Conservation (phyloP, 2,113 vertebrate genomes). For the Sciurus niger region DNA sequence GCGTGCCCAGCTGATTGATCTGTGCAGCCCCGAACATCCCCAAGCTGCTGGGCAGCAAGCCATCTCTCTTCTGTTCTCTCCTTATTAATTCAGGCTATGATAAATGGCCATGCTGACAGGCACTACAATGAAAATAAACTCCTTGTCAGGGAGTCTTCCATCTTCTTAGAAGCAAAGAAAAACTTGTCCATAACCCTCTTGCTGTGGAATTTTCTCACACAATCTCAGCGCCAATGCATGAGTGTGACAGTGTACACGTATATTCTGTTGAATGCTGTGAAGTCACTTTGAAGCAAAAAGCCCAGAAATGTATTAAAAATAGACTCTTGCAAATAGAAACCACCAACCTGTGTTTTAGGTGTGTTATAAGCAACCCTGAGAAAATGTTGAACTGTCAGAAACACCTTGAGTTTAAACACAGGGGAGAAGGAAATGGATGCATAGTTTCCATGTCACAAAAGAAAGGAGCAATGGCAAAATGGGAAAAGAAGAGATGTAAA, state of each 20-base stretch:
- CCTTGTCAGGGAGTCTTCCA: conserved; percentile 73
- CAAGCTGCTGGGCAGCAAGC: conserved; percentile 56
- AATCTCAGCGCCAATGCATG: not conserved
- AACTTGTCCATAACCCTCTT: not conserved
- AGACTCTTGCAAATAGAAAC: not conserved
- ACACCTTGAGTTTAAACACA: not conserved
- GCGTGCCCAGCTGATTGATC: conserved; percentile 65
- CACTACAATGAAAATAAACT: conserved; percentile 78
- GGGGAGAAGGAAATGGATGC: not conserved
- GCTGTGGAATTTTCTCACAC: conserved; percentile 9
- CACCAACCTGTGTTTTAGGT: not conserved
- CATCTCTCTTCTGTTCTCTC: conserved; percentile 61
- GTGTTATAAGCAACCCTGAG: not conserved
- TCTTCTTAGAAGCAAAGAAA: conserved; percentile 67
- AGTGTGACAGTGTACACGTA: not conserved
- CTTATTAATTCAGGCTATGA: conserved; percentile 78
- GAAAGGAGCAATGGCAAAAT: not conserved
- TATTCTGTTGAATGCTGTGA: not conserved
- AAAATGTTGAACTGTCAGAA: not conserved
- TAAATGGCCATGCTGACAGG: conserved; percentile 72
- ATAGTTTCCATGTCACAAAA: no score
- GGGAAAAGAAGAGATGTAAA: not conserved
- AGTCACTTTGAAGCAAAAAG: not conserved
- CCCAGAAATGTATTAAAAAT: not conserved
- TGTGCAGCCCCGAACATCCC: not conserved